A percentile compares a stretch with the other conserved stretches of the same genome.
phyloP scores from a whole-genome alignment of 2,797 vertebrate species.

The Eulemur albifrons region DNA sequence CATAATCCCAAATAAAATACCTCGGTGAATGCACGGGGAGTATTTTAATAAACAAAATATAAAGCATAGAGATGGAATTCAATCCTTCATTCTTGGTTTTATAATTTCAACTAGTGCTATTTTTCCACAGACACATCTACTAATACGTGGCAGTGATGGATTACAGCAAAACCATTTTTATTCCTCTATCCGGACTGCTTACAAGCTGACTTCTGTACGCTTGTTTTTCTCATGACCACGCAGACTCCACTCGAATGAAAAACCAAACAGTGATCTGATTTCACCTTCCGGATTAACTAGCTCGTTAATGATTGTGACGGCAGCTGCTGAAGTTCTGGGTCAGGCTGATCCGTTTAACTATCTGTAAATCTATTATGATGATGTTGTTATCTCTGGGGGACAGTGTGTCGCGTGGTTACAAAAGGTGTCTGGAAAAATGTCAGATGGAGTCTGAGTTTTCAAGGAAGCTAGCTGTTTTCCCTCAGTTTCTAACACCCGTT shows the following conservation, averaged over 20 bases:
- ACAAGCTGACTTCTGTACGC: not conserved
- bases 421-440: constrained; percentile 59
- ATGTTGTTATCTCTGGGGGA: constrained; percentile 1
- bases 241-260: not conserved
- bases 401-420: not conserved
- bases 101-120: not conserved
- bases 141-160: not conserved
- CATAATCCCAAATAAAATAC: not conserved
- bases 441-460: constrained; percentile 53
- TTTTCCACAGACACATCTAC: not conserved
- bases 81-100: not conserved
- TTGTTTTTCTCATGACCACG: not conserved
- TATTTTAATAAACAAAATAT: not conserved
- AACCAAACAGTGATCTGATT: not conserved
- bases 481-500: constrained; percentile 63
- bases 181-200: not conserved
- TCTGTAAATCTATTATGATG: constrained; percentile 1
- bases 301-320: not conserved
- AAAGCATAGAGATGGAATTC: not conserved
- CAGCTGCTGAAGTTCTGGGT: constrained; percentile 31
- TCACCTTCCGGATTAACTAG: constrained; percentile 3
- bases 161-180: not conserved
- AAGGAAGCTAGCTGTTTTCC: constrained; percentile 72
- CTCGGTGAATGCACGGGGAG: not conserved
- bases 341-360: constrained; percentile 7